These are phyloP conservation scores for Drymonia ruficornis DNA, from an alignment of 2,888 invertebrate genomes.

Conservation along the genomic window DNA sequence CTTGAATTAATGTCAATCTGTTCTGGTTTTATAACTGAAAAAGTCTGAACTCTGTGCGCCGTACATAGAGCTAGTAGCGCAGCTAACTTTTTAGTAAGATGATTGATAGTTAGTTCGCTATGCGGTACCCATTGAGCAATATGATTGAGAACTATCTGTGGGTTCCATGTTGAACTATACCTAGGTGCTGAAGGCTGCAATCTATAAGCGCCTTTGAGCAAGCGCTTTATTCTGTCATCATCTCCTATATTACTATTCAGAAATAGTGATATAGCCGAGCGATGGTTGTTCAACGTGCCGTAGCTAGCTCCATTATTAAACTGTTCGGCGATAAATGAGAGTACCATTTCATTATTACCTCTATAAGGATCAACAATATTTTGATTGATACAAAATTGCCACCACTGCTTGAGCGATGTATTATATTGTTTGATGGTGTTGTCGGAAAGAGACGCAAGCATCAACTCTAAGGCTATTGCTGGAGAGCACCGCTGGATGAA, in stretches of 20 bases:
- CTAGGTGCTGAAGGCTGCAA: not conserved
- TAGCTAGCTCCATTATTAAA: conserved; percentile 10
- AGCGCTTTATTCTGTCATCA: not conserved
- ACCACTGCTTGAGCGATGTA: conserved; percentile 15
- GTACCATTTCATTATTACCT: too few species aligned
- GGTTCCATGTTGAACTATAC: not conserved
- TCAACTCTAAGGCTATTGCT: too few species aligned
- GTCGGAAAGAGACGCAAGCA: conserved; percentile 16
- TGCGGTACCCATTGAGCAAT: conserved; percentile 13
- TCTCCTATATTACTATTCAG: conserved; percentile 9
- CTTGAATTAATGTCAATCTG: conserved; percentile 17
- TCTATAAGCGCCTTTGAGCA: not conserved
- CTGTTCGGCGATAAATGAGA: too few species aligned
- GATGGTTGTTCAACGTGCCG: conserved; percentile 12
- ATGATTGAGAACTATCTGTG: conserved; percentile 11
- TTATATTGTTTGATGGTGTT: conserved; percentile 22
- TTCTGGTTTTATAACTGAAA: conserved; percentile 26
- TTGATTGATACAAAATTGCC: conserved; percentile 15
- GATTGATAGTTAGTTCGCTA: conserved; percentile 7
- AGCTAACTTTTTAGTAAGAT: conserved; percentile 12
- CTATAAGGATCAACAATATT: conserved; percentile 6
- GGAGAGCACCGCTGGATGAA: conserved; percentile 7
- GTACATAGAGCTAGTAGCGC: conserved; percentile 18
- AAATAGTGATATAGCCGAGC: conserved; percentile 15
- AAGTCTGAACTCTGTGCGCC: conserved; percentile 30